Evolutionary conservation across 2,888 invertebrate species (phyloP), one percentile per base, ranked within the genome.

Genomic region (Fragum sueziense): DNA sequence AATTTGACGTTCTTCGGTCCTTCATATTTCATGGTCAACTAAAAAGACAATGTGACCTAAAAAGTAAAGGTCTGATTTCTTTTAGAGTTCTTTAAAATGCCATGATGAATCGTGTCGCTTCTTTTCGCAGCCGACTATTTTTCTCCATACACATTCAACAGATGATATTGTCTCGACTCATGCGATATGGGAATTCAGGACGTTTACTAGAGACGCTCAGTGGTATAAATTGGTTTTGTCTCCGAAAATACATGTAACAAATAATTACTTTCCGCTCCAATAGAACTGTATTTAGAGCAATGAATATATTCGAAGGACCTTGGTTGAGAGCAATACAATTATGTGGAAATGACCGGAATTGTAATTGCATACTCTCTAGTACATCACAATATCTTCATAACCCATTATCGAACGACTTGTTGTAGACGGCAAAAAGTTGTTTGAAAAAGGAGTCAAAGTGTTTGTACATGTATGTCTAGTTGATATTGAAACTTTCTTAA

Each of bases 101-200:
- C n/a, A n/a, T 20, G 57, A 25, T 29, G 14, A 7, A 27, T 7
- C 9, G 25, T 29, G 57, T 27, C 57, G 14, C 9, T 25, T 4
- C n/a, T 29, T 14, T 25, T 57, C n/a, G 2, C 57, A 3, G 29
- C 25, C 6, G 2, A 57, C 25, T 3, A 57, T 7, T 29, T 27
- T 27, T 29, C 2, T 57, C 25, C 14, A 57, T 57, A 2, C 25
- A 6, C 57, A 57, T 25, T 57, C 27, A 57, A 57, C 2, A 6
- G 25, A 14, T 6, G 57, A 57, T 6, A 57, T 57, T 62, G n/a
- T 29, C 34, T 62, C 4, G 17, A 33, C 27, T 33, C 62, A 34
- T 34, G 62, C 62, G n/a, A 62, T 33, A 34, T 27, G 34, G 33
- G n/a, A 34, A 62, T 62, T 29, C 34, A 14, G 31, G 62, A 62